A percentile compares a stretch with the other conserved stretches of the same genome.
phyloP scores from a whole-genome alignment of 1,140 invertebrate genomes.

The Cotesia vestalis region DNA sequence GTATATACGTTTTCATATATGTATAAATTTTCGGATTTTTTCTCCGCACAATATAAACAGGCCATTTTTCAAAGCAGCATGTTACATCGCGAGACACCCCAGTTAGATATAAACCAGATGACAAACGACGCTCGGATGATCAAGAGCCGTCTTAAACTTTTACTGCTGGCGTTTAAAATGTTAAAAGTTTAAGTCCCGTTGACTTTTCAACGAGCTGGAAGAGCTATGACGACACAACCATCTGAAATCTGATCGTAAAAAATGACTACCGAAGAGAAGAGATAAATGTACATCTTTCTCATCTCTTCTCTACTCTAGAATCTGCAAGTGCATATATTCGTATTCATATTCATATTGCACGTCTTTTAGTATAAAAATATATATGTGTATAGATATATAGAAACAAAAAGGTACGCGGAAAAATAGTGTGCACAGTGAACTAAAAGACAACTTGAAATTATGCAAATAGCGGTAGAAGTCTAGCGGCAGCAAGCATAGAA shows the following conservation, averaged over 20 bases:
- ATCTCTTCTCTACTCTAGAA: neutral
- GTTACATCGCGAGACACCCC: neutral
- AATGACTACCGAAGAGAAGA: neutral
- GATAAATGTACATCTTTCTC: too few species aligned
- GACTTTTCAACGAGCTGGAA: conserved; percentile 17
- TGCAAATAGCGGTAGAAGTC: conserved; percentile 25
- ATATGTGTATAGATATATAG: neutral
- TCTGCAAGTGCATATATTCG: neutral
- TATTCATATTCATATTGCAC: neutral
- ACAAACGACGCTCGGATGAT: conserved; percentile 23
- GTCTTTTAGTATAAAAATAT: neutral
- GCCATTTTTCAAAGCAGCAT: conserved; percentile 17
- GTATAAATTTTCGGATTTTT: too few species aligned
- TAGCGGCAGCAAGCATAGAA: neutral
- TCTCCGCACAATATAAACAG: neutral
- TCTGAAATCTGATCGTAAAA: conserved; percentile 4
- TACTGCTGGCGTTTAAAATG: conserved; percentile 9
- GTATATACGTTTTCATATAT: too few species aligned
- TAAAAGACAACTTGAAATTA: conserved; percentile 33
- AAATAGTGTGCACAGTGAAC: conserved; percentile 9
- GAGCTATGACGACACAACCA: neutral
- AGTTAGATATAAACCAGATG: conserved; percentile 10
- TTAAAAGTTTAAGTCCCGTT: conserved; percentile 22
- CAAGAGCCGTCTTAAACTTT: conserved; percentile 23
- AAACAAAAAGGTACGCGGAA: neutral